Evolutionary conservation across 2,888 invertebrate genomes (phyloP), one percentile per base, ranked within the genome.

Genomic region (Eupithecia exiguata): DNA sequence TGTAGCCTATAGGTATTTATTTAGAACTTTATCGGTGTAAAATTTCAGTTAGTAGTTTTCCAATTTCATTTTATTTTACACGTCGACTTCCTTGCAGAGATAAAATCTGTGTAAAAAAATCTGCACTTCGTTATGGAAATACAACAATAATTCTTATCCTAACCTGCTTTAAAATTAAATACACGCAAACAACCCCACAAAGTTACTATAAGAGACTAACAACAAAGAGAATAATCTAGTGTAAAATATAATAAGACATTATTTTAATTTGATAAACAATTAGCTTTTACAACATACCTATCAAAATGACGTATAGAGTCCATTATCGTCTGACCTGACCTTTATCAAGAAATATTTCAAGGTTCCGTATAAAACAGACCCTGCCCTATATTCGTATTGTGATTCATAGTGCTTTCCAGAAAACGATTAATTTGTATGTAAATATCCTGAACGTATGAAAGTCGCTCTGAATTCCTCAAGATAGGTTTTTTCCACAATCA

Each of bases 281-380:
- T 53, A 58, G 25, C 58, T 25, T 58, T 58, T 58, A 58, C 58
- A 53, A 21, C 53, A 53, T 53, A n/a, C n/a, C n/a, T n/a, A 53
- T 21, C 53, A 58, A 53, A 49, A 53, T 58, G 25, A 58, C 58
- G 25, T 53, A 21, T 21, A 7, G 21, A 62, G 9, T 62, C 25
- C 43, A 61, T 62, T 71, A 71, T 71, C 53, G 7, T n/a, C 62
- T 30, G 43, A 69, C 70, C 53, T 72, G 75, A 72, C 72, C 69
- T 75, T 74, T 71, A 74, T 65, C 69, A 53, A 69, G 72, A 74
- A 74, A 58, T 38, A 71, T 74, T 72, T 58, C 78, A 78, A 78
- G 76, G 76, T 76, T 72, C 63, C 9, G 25, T 58, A 65, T 30
- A 69, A 53, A 53, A 74, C 61, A 75, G 75, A 76, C 69, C 68